Evolutionary conservation across 1,140 invertebrate genomes (phyloP).

Genomic region (Diabrotica virgifera): DNA sequence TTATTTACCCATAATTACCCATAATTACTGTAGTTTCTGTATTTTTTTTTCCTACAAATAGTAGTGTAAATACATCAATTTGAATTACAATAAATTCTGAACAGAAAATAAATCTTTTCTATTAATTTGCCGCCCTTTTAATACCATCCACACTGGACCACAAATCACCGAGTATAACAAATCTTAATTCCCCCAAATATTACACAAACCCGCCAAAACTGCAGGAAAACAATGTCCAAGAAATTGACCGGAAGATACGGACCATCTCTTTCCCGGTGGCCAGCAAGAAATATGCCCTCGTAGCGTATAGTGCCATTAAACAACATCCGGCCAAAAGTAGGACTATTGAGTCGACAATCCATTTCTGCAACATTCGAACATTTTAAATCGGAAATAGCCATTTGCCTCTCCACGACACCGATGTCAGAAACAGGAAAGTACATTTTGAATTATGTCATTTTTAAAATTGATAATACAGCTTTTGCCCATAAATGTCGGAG

Average conservation of each 20-base stretch:
- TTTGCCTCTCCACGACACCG: constrained; percentile 38
- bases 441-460: constrained; percentile 46
- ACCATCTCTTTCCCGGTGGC: constrained; percentile 30
- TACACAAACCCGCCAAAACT: not conserved
- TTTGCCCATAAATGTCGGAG: no score
- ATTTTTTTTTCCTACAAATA: no score
- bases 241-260: constrained; percentile 25
- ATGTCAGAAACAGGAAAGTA: constrained; percentile 39
- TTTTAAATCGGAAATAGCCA: constrained; percentile 46
- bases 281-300: constrained; percentile 39
- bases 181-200: not conserved
- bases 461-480: not conserved
- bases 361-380: constrained; percentile 28
- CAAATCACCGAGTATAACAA: not conserved
- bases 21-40: no score
- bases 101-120: no score
- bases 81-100: no score
- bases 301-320: constrained; percentile 37
- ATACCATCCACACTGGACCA: not conserved
- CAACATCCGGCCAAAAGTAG: constrained; percentile 36
- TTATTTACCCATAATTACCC: no score
- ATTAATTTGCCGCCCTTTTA: no score
- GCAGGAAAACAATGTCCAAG: not conserved
- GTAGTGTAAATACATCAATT: no score
- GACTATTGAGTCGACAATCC: constrained; percentile 30